Conservation (phyloP, 2,113 vertebrate species). For the Myotis davidii region DNA sequence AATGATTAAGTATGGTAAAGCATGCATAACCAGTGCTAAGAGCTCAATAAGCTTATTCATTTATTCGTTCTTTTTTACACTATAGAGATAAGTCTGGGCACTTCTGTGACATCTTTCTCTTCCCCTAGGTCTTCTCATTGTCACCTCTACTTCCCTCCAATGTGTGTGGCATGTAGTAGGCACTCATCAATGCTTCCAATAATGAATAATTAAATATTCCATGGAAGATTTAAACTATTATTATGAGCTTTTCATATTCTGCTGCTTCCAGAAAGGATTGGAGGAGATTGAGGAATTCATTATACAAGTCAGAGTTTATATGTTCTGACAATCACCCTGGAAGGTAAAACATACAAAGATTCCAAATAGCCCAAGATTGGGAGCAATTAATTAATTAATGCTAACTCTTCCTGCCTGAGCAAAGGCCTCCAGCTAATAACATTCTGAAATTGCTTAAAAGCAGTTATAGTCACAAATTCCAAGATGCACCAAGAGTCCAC, state of each 20-base stretch:
- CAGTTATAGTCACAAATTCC: slow-evolving; percentile 58
- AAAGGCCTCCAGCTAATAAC: slow-evolving; percentile 58
- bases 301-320: slow-evolving; percentile 28
- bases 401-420: slow-evolving; percentile 56
- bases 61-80: not conserved
- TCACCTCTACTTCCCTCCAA: not conserved
- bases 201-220: not conserved
- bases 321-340: slow-evolving; percentile 25
- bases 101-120: not conserved
- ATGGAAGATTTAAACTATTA: slow-evolving; percentile 3
- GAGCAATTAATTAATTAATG: slow-evolving; percentile 63
- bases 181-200: not conserved
- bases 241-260: not conserved
- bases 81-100: not conserved
- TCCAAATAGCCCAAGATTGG: slow-evolving; percentile 16
- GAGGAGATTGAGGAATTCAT: slow-evolving; percentile 38
- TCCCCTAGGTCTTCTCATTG: not conserved
- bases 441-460: slow-evolving; percentile 66
- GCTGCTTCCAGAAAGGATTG: slow-evolving; percentile 26
- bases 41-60: not conserved
- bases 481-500: not conserved
- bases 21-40: not conserved
- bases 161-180: not conserved
- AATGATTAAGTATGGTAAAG: not conserved
- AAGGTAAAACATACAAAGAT: slow-evolving; percentile 48